Conservation (phyloP, 2,797 vertebrate species). For the Gadopsis bispinosus region DNA sequence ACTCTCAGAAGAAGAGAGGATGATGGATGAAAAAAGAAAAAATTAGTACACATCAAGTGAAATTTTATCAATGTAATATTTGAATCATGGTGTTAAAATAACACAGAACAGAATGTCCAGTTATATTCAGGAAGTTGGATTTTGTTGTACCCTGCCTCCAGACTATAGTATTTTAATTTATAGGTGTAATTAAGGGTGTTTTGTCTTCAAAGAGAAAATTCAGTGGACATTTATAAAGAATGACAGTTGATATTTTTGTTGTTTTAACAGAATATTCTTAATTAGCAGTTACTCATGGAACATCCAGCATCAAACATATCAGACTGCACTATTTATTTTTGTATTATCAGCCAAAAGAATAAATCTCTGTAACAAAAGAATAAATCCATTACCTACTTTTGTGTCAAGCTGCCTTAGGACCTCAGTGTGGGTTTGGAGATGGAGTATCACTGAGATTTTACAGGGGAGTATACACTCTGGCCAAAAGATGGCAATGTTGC, state of each 20-base stretch:
- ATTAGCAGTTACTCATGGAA: background rate
- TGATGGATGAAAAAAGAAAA: constrained; percentile 34
- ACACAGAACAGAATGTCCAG: background rate
- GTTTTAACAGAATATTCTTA: background rate
- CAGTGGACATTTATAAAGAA: background rate
- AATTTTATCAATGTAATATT: constrained; percentile 1
- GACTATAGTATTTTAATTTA: constrained; percentile 11
- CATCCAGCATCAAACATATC: background rate
- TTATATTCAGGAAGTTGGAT: background rate
- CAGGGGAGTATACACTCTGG: constrained; percentile 74
- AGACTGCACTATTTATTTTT: constrained; percentile 6
- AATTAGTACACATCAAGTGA: constrained; percentile 17
- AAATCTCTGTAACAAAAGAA: constrained; percentile 44
- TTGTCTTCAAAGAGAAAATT: constrained; percentile 20
- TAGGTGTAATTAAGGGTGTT: constrained; percentile 1
- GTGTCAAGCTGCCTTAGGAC: constrained; percentile 52
- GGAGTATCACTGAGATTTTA: constrained; percentile 54
- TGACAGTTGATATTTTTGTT: background rate
- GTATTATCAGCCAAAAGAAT: constrained; percentile 13
- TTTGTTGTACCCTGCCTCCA: background rate
- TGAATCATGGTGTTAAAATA: constrained; percentile 1
- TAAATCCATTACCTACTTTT: constrained; percentile 55
- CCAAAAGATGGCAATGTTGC: constrained; percentile 92
- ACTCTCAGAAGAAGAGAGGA: constrained; percentile 56
- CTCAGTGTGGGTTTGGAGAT: constrained; percentile 48